phyloP scores from a whole-genome alignment of 2,888 invertebrate species.

The Lomographa bimaculata region DNA sequence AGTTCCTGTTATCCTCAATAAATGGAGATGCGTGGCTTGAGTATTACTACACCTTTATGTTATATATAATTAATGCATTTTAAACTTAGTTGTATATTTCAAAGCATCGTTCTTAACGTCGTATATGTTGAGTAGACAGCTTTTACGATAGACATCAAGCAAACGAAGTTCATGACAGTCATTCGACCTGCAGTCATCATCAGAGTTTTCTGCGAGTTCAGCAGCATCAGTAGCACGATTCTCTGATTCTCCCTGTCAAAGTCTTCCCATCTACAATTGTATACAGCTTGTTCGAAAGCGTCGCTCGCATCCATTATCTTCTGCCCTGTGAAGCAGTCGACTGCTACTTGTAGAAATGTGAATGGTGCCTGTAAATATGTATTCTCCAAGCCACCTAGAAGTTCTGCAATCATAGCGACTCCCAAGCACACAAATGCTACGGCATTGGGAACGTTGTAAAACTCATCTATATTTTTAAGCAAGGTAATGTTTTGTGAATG shows the following conservation, averaged over 20 bases:
- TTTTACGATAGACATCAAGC: slow-evolving; percentile 52
- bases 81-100: too few species aligned
- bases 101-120: slow-evolving; percentile 50
- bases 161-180: slow-evolving; percentile 46
- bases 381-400: slow-evolving; percentile 51
- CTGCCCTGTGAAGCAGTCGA: slow-evolving; percentile 61
- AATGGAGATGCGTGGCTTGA: too few species aligned
- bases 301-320: slow-evolving; percentile 53
- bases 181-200: slow-evolving; percentile 60
- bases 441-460: slow-evolving; percentile 45
- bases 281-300: slow-evolving; percentile 52
- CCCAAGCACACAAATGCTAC: slow-evolving; percentile 45
- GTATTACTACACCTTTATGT: too few species aligned
- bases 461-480: slow-evolving; percentile 37
- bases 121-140: slow-evolving; percentile 62
- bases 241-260: slow-evolving; percentile 55
- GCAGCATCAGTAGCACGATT: slow-evolving; percentile 52
- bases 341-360: slow-evolving; percentile 45
- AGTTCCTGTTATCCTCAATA: too few species aligned
- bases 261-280: slow-evolving; percentile 62
- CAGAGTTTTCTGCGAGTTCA: slow-evolving; percentile 55
- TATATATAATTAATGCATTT: too few species aligned
- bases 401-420: slow-evolving; percentile 40
- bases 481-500: slow-evolving; percentile 37
- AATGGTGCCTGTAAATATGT: slow-evolving; percentile 51